Percentiles rank a stretch among this genome's conserved stretches.
These are phyloP conservation scores for Pelosia muscerda DNA, from an alignment of 2,888 invertebrate species.

Conservation along the genomic window DNA sequence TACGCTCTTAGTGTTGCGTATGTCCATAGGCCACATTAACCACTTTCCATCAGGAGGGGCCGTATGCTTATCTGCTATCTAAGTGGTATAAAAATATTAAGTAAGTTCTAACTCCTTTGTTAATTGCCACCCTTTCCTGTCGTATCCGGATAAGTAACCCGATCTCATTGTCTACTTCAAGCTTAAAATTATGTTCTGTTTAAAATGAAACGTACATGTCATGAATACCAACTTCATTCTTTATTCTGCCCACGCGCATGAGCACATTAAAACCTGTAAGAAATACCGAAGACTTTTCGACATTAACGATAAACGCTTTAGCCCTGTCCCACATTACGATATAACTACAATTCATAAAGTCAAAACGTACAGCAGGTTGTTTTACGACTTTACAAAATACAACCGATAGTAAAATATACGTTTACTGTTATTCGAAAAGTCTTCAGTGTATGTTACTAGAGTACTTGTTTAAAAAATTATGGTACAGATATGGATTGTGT, in stretches of 20 bases:
- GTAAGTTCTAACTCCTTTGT: background rate
- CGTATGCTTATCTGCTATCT: no score
- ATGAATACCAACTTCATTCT: background rate
- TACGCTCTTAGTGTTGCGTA: no score
- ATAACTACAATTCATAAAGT: conserved; percentile 22
- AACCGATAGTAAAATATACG: conserved; percentile 20
- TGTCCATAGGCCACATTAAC: no score
- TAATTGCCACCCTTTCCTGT: background rate
- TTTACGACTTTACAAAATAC: conserved; percentile 36
- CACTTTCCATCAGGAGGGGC: no score
- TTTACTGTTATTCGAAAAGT: background rate
- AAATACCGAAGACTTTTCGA: conserved; percentile 3
- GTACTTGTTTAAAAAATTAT: no score
- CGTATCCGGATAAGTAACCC: background rate
- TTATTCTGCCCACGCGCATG: background rate
- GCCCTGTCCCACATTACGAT: conserved; percentile 25
- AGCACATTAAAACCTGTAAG: conserved; percentile 1
- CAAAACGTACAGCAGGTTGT: conserved; percentile 30
- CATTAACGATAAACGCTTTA: conserved; percentile 14
- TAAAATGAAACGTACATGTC: background rate
- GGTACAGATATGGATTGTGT: background rate
- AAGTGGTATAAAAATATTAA: no score
- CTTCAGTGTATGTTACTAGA: background rate
- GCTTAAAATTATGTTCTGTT: background rate
- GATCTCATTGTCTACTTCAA: background rate